A percentile compares a stretch with the other conserved stretches of the same genome.
Conservation (phyloP, 2,797 vertebrate species). For the Acridotheres tristis region DNA sequence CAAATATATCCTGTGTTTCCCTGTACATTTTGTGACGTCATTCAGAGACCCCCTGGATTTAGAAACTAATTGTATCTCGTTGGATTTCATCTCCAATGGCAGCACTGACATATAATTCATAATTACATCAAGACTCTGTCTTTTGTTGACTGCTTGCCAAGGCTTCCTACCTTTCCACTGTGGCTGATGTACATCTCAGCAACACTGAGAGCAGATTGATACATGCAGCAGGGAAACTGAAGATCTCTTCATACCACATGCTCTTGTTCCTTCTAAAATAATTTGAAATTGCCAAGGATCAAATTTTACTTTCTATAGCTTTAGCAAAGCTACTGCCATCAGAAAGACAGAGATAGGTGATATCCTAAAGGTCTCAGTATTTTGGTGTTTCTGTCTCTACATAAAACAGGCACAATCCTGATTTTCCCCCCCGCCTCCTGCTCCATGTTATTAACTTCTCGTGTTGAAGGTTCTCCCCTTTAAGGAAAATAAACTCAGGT, state of each 20-base stretch:
- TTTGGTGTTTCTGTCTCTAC: background rate
- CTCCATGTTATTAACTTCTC: background rate
- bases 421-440: background rate
- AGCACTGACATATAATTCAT: background rate
- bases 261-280: background rate
- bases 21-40: background rate
- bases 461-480: background rate
- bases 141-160: conserved; percentile 14
- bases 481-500: conserved; percentile 11
- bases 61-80: background rate
- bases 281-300: background rate
- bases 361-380: background rate
- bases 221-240: background rate
- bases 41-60: background rate
- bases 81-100: conserved; percentile 12
- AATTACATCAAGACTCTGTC: background rate
- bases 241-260: background rate
- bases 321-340: background rate
- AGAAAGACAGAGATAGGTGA: background rate
- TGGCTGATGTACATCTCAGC: background rate
- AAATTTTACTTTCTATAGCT: background rate
- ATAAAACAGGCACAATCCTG: background rate
- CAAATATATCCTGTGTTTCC: background rate
- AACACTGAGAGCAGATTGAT: background rate
- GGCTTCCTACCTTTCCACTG: background rate